Base-by-base conservation (phyloP, 2,113 vertebrate species). In the Rafetus swinhoei region DNA sequence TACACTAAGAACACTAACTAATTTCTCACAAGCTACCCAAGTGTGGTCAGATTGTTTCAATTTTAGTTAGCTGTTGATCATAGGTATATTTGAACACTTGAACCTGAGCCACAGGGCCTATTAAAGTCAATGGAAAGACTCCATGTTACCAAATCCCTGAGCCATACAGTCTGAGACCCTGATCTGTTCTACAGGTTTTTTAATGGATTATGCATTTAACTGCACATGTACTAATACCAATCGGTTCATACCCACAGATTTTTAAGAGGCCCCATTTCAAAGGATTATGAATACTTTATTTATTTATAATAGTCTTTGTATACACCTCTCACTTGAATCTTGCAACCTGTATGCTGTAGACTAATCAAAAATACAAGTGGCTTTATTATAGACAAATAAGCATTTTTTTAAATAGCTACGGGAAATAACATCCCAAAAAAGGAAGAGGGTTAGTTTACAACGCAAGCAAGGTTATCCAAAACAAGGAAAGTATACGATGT, bases 371-470 rank as follows among this genome's bases (percentile, higher is more conserved):
- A 74, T 22, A 50, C 24, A 80, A 14, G 55, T 27, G 56, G 32
- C 21, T 69, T 3, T 56, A 62, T 82, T 81, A 87, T 59, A 87
- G 24, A 93, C 18, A 82, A 39, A 90, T 15, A 45, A 89, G 56
- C 45, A 39, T 15, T 60, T 54, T 45, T 92, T 86, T 1, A 92
- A 82, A 90, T 12, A n/a, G 81, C 29, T 53, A 60, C 1, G 45
- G 88, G 69, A 97, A 25, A 4, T 10, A 93, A 86, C 85, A 90
- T 52, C 55, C 74, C 85, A 96, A 93, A 87, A 97, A 87, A 96
- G 90, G 96, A 85, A 94, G 65, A 35, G 87, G 56, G 89, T 97
- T 98, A 98, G 97, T 97, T 89, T 94, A 86, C 62, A 94, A 86
- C 29, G 86, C 3, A 22, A 35, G 90, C 79, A 95, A 94, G 5